Percentiles rank a stretch among this genome's conserved stretches.
Evolutionary conservation across 2,888 invertebrate species (phyloP).

Genomic region (Drosophila hawaiiensis): DNA sequence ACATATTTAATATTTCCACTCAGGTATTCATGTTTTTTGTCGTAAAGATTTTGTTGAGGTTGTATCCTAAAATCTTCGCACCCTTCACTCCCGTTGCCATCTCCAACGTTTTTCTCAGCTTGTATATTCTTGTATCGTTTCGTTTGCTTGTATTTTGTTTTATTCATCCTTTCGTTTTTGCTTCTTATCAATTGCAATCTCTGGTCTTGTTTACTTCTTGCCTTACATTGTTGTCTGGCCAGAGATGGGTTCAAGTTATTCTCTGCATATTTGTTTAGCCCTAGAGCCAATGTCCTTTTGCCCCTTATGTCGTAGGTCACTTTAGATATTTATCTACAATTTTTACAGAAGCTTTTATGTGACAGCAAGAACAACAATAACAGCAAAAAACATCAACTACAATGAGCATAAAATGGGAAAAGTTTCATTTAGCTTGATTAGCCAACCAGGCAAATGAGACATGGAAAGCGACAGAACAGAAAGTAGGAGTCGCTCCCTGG

Average conservation of each 20-base stretch:
- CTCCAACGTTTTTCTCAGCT: constrained; percentile 13
- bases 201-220: constrained; percentile 32
- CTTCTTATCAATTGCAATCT: constrained; percentile 54
- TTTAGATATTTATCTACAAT: constrained; percentile 55
- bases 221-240: constrained; percentile 39
- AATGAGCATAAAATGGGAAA: constrained; percentile 46
- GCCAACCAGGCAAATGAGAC: constrained; percentile 10
- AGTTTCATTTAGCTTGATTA: constrained; percentile 59
- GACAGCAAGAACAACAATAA: constrained; percentile 29
- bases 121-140: constrained; percentile 23
- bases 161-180: constrained; percentile 1
- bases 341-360: constrained; percentile 39
- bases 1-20: not conserved
- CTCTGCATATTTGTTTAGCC: constrained; percentile 32
- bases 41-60: not conserved
- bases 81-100: constrained; percentile 24
- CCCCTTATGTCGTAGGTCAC: constrained; percentile 40
- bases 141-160: constrained; percentile 14
- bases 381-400: constrained; percentile 27
- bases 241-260: constrained; percentile 33
- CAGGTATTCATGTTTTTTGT: not conserved
- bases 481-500: constrained; percentile 10
- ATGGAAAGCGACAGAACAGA: not conserved
- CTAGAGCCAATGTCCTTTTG: constrained; percentile 34
- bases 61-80: not conserved